These are phyloP conservation scores for Hanleya hanleyi DNA, from an alignment of 2,888 invertebrate species.

Conservation along the genomic window DNA sequence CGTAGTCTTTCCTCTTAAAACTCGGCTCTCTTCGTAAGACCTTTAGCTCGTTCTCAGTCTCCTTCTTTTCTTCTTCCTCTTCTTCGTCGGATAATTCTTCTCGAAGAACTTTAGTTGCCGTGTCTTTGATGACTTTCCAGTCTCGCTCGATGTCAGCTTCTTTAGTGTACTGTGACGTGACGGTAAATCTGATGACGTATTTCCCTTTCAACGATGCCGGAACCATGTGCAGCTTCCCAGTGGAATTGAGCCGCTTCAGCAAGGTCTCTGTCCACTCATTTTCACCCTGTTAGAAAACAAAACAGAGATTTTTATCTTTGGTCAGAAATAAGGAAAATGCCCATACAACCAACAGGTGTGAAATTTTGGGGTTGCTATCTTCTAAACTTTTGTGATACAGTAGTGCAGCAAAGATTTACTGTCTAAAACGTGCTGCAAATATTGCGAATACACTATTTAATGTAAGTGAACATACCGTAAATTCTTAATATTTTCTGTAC, in stretches of 20 bases:
- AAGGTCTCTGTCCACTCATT: constrained; percentile 86
- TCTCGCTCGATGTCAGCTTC: constrained; percentile 80
- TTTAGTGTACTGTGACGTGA: constrained; percentile 88
- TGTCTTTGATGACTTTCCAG: constrained; percentile 79
- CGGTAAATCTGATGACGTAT: constrained; percentile 91
- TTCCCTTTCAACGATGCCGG: constrained; percentile 91
- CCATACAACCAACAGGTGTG: no score
- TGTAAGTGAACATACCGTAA: no score
- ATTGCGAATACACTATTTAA: no score
- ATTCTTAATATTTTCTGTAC: no score
- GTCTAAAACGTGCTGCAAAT: no score
- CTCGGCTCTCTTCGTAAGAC: constrained; percentile 27
- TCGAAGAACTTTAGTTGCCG: constrained; percentile 67
- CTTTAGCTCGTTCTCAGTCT: neutral
- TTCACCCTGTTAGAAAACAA: constrained; percentile 79
- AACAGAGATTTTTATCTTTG: constrained; percentile 69
- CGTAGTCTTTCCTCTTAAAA: constrained; percentile 79
- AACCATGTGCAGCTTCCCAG: constrained; percentile 93
- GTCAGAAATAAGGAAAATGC: no score
- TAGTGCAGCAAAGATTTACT: no score
- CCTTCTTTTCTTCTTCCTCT: constrained; percentile 18
- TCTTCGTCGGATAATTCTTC: constrained; percentile 17
- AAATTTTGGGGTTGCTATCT: no score
- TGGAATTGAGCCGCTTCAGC: constrained; percentile 88
- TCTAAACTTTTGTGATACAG: no score